Evolutionary conservation across 1,140 invertebrate genomes (phyloP), one percentile per base, ranked within the genome.

Genomic region (Drosophila lowei): DNA sequence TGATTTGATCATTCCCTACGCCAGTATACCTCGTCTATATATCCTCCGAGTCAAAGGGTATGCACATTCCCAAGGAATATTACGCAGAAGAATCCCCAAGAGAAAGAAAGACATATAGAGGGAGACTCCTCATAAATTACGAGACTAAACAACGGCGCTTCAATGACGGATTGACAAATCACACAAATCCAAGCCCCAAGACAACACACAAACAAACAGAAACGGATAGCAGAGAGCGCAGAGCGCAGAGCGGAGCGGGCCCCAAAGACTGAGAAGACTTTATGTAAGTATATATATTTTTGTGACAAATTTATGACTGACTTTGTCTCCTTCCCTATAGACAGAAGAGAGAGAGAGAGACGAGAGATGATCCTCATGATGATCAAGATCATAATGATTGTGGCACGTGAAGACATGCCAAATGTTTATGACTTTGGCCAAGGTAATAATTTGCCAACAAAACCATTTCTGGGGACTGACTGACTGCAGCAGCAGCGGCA

Each of bases 131-230:
- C 77, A 77, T 85, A 74, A 86, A 85, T 86, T 67, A 42, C 41
- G 34, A 16, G 44, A 52, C 73, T 50, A 67, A 72, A 53, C 71
- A 85, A 85, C 81, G 80, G 80, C 80, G 81, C 81, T 86, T 72
- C 83, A 88, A 75, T 86, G 81, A 86, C 81, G 83, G 81, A 86
- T 86, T 86, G 81, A 86, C 81, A 86, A 86, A 88, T 86, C 68
- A 52, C 72, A 56, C 61, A 66, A 44, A 41, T 38, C 34, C 44
- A 70, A 47, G 42, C 43, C 28, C 66, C 52, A 61, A 16, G 25
- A 38, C 34, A 38, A 38, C 25, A 50, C 38, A 46, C 43, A 42
- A 16, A 41, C 1, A 23, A 6, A 44, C n/a, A 30, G 23, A 50
- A 15, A 18, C 28, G 13, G 11, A 54, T 4, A 38, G 3, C 34